Percentiles rank a stretch among this genome's conserved stretches.
Conservation (phyloP, 2,797 vertebrate genomes). For the Clangula hyemalis region DNA sequence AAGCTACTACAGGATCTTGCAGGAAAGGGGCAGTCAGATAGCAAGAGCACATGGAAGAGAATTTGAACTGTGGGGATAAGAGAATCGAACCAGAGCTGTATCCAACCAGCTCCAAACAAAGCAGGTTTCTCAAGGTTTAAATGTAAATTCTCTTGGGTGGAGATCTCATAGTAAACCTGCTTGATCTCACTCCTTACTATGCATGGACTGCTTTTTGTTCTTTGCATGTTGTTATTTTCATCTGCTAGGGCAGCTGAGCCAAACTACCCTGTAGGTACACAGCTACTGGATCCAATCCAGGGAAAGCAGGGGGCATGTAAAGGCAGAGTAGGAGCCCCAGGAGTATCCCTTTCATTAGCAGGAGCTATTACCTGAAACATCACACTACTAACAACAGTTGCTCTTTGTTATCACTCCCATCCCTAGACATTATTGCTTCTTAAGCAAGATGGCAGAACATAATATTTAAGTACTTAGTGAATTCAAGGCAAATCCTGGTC, state of each 20-base stretch:
- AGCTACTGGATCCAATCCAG: conserved; percentile 6
- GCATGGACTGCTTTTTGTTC: not conserved
- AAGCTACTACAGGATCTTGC: not conserved
- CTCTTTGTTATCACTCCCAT: not conserved
- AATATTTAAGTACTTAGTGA: not conserved
- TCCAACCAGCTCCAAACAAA: not conserved
- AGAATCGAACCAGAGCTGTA: not conserved
- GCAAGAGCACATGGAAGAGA: not conserved
- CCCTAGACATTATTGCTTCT: not conserved
- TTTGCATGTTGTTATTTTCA: not conserved
- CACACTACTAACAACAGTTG: not conserved
- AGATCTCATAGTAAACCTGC: not conserved
- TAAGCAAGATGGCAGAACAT: not conserved
- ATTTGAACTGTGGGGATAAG: not conserved
- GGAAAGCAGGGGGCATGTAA: not conserved
- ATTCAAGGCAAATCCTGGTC: not conserved
- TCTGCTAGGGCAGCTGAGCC: not conserved
- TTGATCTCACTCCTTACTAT: not conserved
- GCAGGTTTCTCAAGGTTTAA: conserved; percentile 11
- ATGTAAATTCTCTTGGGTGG: not conserved
- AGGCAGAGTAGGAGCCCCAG: not conserved
- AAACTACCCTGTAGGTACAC: not conserved
- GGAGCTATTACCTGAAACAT: not conserved
- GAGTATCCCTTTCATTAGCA: not conserved
- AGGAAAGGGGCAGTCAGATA: not conserved